A percentile compares a stretch with the other conserved stretches of the same genome.
Evolutionary conservation across 2,113 vertebrate genomes (phyloP).

Genomic region (Narcine bancroftii): DNA sequence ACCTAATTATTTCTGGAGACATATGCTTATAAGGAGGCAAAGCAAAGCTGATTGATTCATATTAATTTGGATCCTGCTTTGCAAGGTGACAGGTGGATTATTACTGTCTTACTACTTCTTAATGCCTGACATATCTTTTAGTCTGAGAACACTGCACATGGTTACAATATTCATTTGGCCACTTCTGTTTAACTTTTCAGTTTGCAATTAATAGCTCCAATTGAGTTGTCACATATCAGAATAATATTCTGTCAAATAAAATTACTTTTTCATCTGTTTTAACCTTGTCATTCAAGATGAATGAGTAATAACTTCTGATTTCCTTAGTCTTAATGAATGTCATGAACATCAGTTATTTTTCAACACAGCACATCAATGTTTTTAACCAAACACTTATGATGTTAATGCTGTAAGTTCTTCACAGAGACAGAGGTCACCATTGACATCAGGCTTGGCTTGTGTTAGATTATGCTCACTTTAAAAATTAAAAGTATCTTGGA

Average conservation of each 20-base stretch:
- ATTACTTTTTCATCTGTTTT: not conserved
- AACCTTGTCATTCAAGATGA: not conserved
- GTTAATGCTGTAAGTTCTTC: not conserved
- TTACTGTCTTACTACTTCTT: not conserved
- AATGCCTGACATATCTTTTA: not conserved
- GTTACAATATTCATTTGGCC: not conserved
- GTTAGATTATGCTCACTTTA: not conserved
- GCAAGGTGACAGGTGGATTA: not conserved
- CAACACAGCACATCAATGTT: not conserved
- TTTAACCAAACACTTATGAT: not conserved
- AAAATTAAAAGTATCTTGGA: not conserved
- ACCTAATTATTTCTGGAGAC: not conserved
- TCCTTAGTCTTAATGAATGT: not conserved
- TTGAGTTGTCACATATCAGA: conserved; percentile 8
- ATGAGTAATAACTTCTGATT: conserved; percentile 6
- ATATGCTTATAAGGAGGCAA: not conserved
- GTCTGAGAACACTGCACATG: not conserved
- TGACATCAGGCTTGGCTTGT: not conserved
- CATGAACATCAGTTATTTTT: not conserved
- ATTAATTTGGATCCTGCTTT: not conserved
- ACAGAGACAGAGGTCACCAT: not conserved
- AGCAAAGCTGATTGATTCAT: not conserved
- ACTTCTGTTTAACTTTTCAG: conserved; percentile 1
- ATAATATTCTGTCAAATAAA: conserved; percentile 27
- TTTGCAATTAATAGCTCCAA: conserved; percentile 18